These are phyloP conservation scores for Bombus confusus DNA, from an alignment of 1,140 invertebrate species.

Conservation along the genomic window DNA sequence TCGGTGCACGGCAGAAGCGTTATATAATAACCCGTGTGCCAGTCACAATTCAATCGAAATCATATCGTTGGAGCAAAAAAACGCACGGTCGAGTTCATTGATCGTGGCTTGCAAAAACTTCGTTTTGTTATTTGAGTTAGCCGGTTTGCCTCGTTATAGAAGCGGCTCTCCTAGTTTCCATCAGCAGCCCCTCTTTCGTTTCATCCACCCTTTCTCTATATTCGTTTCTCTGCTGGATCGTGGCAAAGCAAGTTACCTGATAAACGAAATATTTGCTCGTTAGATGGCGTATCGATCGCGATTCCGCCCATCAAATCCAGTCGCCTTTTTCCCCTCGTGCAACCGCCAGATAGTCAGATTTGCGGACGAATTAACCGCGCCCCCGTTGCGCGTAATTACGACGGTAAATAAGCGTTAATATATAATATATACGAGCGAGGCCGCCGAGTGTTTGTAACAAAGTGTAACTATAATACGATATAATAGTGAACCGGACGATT, in stretches of 20 bases:
- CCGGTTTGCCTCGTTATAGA: constrained; percentile 39
- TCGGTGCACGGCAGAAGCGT: not conserved
- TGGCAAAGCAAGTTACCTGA: constrained; percentile 34
- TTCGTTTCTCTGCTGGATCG: not conserved
- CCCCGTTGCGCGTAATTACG: not conserved
- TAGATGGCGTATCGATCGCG: constrained; percentile 17
- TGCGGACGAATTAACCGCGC: constrained; percentile 28
- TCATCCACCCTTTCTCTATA: not conserved
- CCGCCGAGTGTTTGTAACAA: not conserved
- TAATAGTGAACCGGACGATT: not conserved
- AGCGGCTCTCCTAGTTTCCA: not conserved
- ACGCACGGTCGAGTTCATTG: constrained; percentile 1
- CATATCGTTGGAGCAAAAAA: constrained; percentile 4
- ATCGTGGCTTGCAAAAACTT: constrained; percentile 34
- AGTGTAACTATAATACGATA: constrained; percentile 8
- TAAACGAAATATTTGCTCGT: constrained; percentile 37
- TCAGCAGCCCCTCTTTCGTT: not conserved
- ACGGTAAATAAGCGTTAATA: constrained; percentile 24
- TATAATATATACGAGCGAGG: not conserved
- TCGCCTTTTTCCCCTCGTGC: not conserved
- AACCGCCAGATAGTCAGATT: not conserved
- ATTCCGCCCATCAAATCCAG: not conserved
- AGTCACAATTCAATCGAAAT: constrained; percentile 36
- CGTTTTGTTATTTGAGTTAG: constrained; percentile 40
- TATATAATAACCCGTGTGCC: constrained; percentile 5